These are phyloP conservation scores for Triplophysa dalaica DNA, from an alignment of 2,113 vertebrate species.

Conservation along the genomic window DNA sequence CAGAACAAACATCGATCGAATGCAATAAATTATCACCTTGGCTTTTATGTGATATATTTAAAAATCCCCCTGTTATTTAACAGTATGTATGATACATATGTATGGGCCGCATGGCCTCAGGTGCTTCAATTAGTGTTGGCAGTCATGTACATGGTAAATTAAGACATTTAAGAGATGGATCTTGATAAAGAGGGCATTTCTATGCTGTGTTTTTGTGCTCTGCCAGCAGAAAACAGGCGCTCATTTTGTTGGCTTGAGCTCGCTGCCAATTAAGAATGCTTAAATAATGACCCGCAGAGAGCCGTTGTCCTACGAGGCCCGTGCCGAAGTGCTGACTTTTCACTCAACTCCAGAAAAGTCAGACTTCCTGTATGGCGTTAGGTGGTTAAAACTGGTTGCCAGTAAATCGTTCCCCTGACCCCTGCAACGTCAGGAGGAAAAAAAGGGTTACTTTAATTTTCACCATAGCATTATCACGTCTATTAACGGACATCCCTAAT, in stretches of 20 bases:
- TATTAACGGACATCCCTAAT: constrained; percentile 23
- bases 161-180: not conserved
- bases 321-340: constrained; percentile 45
- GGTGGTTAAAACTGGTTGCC: not conserved
- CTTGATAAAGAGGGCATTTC: not conserved
- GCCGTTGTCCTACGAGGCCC: constrained; percentile 30
- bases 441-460: constrained; percentile 16
- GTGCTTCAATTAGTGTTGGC: constrained; percentile 2
- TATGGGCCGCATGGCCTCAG: not conserved
- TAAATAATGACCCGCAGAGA: constrained; percentile 50
- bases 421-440: not conserved
- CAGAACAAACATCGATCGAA: not conserved
- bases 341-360: constrained; percentile 27
- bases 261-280: constrained; percentile 48
- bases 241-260: constrained; percentile 19
- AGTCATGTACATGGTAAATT: not conserved
- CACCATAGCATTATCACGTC: not conserved
- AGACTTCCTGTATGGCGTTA: not conserved
- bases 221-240: constrained; percentile 37
- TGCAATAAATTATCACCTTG: not conserved
- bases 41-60: not conserved
- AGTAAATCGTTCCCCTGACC: not conserved
- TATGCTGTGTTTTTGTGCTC: constrained; percentile 14
- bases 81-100: not conserved
- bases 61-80: not conserved